Conservation (phyloP, 2,888 invertebrate genomes). For the Dendrolimus houi region DNA sequence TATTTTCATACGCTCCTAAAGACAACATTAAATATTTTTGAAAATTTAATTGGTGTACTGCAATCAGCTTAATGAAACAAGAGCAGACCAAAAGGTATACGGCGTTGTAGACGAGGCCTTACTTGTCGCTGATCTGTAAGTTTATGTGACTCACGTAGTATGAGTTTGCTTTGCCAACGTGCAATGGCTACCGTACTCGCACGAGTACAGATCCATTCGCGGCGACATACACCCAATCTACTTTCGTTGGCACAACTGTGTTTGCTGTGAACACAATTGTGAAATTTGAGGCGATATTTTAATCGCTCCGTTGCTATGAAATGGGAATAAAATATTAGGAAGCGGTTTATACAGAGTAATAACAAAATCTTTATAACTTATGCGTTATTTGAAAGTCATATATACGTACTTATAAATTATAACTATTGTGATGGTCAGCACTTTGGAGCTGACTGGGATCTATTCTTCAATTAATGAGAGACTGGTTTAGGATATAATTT, state of each 20-base stretch:
- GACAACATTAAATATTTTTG: too few relatives aligned
- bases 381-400: too few relatives aligned
- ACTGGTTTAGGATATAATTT: too few relatives aligned
- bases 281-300: constrained; percentile 1
- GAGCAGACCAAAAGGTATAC: constrained; percentile 1
- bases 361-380: too few relatives aligned
- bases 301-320: background rate
- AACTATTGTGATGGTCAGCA: too few relatives aligned
- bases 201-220: constrained; percentile 24
- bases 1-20: too few relatives aligned
- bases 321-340: too few relatives aligned
- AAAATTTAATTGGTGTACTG: too few relatives aligned
- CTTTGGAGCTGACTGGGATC: too few relatives aligned
- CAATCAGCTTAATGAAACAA: background rate
- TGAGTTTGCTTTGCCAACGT: constrained; percentile 66
- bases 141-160: constrained; percentile 62
- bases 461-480: too few relatives aligned
- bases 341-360: too few relatives aligned
- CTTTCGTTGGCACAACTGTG: constrained; percentile 48
- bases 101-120: background rate
- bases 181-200: constrained; percentile 51
- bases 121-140: constrained; percentile 28
- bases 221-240: background rate
- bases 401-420: too few relatives aligned
- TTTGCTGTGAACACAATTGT: constrained; percentile 31